Base-by-base conservation (phyloP, 2,888 invertebrate genomes). In the Acanthopleura granulata region DNA sequence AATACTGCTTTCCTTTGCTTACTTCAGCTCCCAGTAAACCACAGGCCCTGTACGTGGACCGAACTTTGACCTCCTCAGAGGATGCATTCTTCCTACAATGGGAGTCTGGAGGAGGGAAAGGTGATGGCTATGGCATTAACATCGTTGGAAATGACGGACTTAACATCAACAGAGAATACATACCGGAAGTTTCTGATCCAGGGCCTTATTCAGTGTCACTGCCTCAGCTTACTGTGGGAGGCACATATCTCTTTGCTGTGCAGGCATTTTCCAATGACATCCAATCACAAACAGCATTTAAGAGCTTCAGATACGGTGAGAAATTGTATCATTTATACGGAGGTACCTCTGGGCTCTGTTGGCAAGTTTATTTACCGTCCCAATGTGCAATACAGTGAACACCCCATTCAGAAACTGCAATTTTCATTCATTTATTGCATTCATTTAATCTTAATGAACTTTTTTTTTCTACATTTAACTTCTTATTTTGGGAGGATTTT, bases 101-200 rank as follows among this genome's bases (percentile, higher is more conserved):
- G 66, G 3, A 66, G 22, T 66, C 66, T 1, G 66, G 66, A 66
- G 66, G 66, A 27, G 66, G 66, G 29, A 66, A 66, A 66, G 66
- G 1, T 66, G 66, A 66, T 25, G 3, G 29, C 25, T 27, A 66
- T 14, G 66, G 6, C 12, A 27, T 66, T 25, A 66, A 1, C 29
- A 25, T 66, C 16, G 66, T 16, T 66, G 22, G 27, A 27, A 57
- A 22, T 22, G 57, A 57, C 12, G 57, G 57, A 12, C n/a, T 57
- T 57, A 57, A 57, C 22, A 4, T n/a, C n/a, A 57, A 57, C 57
- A 57, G n/a, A n/a, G n/a, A 57, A 22, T 57, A 6, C 22, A 22
- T n/a, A 22, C 57, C 57, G 3, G 57, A 18, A n/a, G 12, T 22
- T 6, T 18, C n/a, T 18, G 57, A 57, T 4, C 3, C 57, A n/a